These are phyloP conservation scores for Myioborus miniatus DNA, from an alignment of 2,797 vertebrate species.

Conservation along the genomic window DNA sequence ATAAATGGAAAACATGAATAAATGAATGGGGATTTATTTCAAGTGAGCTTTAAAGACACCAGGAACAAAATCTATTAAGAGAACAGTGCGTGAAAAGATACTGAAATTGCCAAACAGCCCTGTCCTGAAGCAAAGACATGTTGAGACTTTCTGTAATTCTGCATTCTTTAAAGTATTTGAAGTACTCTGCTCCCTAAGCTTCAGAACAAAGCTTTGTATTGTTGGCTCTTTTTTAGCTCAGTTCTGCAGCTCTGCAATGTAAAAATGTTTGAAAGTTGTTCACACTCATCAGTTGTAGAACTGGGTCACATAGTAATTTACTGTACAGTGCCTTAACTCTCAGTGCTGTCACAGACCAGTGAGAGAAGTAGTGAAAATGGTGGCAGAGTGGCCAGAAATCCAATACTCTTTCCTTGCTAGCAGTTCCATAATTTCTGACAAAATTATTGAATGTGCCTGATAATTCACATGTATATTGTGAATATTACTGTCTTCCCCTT, in stretches of 20 bases:
- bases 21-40: not conserved
- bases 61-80: not conserved
- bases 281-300: not conserved
- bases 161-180: conserved; percentile 42
- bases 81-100: not conserved
- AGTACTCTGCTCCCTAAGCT: not conserved
- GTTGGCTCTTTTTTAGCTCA: not conserved
- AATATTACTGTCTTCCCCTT: not conserved
- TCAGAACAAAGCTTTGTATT: conserved; percentile 51
- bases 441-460: not conserved
- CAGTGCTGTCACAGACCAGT: not conserved
- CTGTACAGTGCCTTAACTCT: not conserved
- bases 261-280: not conserved
- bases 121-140: conserved; percentile 28
- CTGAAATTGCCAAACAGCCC: not conserved
- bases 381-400: not conserved
- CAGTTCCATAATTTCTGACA: not conserved
- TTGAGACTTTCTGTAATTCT: conserved; percentile 23
- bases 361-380: not conserved
- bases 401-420: not conserved
- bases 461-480: not conserved
- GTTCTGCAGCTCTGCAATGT: not conserved
- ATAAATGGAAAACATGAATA: not conserved
- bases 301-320: not conserved
- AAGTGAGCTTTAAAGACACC: not conserved